Evolutionary conservation across 2,888 invertebrate genomes (phyloP).

Genomic region (Scaptomyza tumidula): DNA sequence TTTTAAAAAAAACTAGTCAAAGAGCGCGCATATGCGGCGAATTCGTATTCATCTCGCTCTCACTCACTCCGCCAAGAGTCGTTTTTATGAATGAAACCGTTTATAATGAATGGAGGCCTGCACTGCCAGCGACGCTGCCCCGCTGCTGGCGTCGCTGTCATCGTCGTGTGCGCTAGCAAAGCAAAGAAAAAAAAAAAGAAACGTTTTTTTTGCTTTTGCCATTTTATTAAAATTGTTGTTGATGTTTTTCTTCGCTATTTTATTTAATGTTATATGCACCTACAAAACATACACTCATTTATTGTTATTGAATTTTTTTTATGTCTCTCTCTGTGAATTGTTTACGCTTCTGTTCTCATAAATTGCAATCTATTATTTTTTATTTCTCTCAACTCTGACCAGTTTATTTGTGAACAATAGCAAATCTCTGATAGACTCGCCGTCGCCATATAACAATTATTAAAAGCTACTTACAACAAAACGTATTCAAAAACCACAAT

Average conservation of each 20-base stretch:
- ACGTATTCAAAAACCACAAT: slow-evolving; percentile 23
- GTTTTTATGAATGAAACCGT: slow-evolving; percentile 83
- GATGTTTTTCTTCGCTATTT: slow-evolving; percentile 43
- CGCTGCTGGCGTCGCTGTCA: slow-evolving; percentile 57
- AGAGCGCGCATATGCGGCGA: slow-evolving; percentile 48
- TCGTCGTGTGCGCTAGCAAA: slow-evolving; percentile 46
- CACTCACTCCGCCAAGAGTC: slow-evolving; percentile 59
- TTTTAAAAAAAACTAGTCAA: slow-evolving; percentile 38
- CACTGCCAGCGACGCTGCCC: slow-evolving; percentile 46
- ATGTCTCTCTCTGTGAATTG: slow-evolving; percentile 19
- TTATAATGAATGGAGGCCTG: slow-evolving; percentile 82
- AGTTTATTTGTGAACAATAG: slow-evolving; percentile 26
- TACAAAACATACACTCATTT: not conserved
- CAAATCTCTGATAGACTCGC: slow-evolving; percentile 51
- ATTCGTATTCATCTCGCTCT: slow-evolving; percentile 34
- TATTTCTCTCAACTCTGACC: slow-evolving; percentile 8
- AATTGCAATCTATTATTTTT: slow-evolving; percentile 11
- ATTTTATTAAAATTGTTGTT: slow-evolving; percentile 45
- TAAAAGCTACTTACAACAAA: slow-evolving; percentile 25
- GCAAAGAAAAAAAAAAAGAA: slow-evolving; percentile 37
- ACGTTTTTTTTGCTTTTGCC: slow-evolving; percentile 31
- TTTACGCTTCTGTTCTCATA: slow-evolving; percentile 29
- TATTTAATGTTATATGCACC: slow-evolving; percentile 33
- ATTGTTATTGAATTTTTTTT: slow-evolving; percentile 32
- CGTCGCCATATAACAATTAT: slow-evolving; percentile 61